Evolutionary conservation across 1,140 invertebrate species (phyloP), one percentile per base, ranked within the genome.

Genomic region (Hyphantria cunea): DNA sequence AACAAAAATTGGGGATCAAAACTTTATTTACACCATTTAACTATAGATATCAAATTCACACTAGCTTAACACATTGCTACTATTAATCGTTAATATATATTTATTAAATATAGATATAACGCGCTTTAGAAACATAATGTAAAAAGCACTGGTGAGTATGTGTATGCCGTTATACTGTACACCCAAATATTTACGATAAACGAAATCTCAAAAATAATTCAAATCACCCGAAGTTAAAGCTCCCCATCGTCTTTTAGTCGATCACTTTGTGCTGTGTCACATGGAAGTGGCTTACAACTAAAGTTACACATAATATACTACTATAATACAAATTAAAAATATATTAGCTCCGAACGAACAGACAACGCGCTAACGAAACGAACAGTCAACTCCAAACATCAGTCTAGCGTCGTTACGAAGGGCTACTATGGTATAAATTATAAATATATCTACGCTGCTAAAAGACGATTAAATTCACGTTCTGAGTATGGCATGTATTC

Each of bases 401-500:
- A 89, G 86, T 89, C 86, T 85, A 89, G 76, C 70, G 66, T 78
- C 66, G 70, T 79, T 71, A 74, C 70, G 60, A 83, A 75, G 72
- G 74, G 76, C 52, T 80, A 76, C 61, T 56, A 10, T 39, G 7
- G 8, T 66, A 64, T 65, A 70, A 67, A 74, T 72, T 42, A 52
- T 76, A 74, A 75, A 62, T 71, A 74, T 58, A 69, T 59, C 63
- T 78, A 77, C 67, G 72, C 70, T 33, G 49, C 80, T 82, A 75
- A 70, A 68, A 82, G 72, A 83, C 76, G 72, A 78, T 76, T 81
- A 82, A 84, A 84, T 82, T 84, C 82, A 86, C 74, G 76, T 80
- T 53, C 82, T 84, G 84, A 88, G 84, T 88, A 86, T 89, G 82
- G 83, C 78, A 63, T 74, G 73, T 81, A 81, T 74, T 78, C 70